Percentiles rank a stretch among this genome's conserved stretches.
These are phyloP conservation scores for Catocala fraxini DNA, from an alignment of 2,888 invertebrate species.

Conservation along the genomic window DNA sequence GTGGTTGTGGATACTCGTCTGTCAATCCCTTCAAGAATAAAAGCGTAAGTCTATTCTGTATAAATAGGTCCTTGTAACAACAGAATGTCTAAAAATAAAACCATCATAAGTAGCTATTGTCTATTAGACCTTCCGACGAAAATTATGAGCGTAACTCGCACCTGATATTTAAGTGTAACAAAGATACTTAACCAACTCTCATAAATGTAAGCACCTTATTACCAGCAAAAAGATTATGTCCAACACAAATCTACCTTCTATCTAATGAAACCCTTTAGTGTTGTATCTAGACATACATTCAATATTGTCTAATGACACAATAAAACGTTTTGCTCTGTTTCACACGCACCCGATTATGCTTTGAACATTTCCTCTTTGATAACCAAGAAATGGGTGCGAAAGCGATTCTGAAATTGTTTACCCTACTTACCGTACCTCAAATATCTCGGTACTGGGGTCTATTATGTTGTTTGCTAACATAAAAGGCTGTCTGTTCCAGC, in stretches of 20 bases:
- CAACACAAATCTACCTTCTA: background rate
- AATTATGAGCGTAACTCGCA: background rate
- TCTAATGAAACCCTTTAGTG: too few relatives aligned
- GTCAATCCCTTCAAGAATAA: too few relatives aligned
- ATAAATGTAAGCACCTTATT: too few relatives aligned
- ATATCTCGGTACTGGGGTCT: constrained; percentile 14
- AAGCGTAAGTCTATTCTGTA: too few relatives aligned
- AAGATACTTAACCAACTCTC: too few relatives aligned
- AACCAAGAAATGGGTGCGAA: constrained; percentile 18
- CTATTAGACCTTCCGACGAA: background rate
- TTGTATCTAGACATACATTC: background rate
- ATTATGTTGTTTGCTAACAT: constrained; percentile 32
- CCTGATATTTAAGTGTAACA: too few relatives aligned
- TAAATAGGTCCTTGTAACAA: too few relatives aligned
- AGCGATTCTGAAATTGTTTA: constrained; percentile 17
- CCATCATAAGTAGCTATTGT: too few relatives aligned
- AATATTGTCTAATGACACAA: background rate
- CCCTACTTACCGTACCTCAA: constrained; percentile 8
- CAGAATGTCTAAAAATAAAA: too few relatives aligned
- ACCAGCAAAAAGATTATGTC: too few relatives aligned
- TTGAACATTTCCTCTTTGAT: constrained; percentile 13
- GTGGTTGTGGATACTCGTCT: too few relatives aligned
- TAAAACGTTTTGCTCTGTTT: background rate
- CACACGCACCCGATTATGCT: constrained; percentile 6
- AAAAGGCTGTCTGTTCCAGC: constrained; percentile 25